These are phyloP conservation scores for Anguilla rostrata DNA, from an alignment of 2,113 vertebrate genomes.

Conservation along the genomic window DNA sequence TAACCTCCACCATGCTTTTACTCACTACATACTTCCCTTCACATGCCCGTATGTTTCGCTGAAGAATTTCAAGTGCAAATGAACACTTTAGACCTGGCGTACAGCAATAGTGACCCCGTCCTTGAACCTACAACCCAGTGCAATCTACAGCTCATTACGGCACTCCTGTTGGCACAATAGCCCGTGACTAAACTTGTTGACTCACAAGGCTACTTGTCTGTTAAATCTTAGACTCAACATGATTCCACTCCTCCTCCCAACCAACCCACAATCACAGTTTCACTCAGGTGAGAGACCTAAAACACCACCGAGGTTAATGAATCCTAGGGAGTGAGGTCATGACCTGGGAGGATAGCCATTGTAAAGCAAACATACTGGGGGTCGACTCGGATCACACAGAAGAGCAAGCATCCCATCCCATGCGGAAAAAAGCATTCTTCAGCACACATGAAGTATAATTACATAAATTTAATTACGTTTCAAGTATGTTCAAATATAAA, in stretches of 20 bases:
- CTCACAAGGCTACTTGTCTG: neutral
- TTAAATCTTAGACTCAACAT: neutral
- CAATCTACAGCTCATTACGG: neutral
- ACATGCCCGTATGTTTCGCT: neutral
- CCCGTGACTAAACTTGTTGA: neutral
- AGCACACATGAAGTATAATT: no score
- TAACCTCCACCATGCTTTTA: neutral
- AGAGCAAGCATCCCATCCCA: neutral
- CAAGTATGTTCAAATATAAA: no score
- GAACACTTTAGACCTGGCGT: neutral
- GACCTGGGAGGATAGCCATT: slow-evolving; percentile 5
- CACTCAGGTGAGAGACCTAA: neutral
- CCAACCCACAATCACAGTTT: neutral
- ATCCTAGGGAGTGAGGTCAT: neutral
- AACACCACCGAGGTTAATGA: slow-evolving; percentile 23
- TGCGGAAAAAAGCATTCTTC: no score
- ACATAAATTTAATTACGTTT: no score
- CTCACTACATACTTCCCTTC: neutral
- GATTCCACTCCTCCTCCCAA: neutral
- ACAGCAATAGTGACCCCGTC: neutral
- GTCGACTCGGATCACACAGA: neutral
- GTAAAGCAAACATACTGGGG: slow-evolving; percentile 15
- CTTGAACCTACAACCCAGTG: neutral
- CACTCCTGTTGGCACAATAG: neutral
- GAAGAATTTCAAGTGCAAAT: neutral